Conservation (phyloP, 2,888 invertebrate genomes). For the Drosophila crucigera region DNA sequence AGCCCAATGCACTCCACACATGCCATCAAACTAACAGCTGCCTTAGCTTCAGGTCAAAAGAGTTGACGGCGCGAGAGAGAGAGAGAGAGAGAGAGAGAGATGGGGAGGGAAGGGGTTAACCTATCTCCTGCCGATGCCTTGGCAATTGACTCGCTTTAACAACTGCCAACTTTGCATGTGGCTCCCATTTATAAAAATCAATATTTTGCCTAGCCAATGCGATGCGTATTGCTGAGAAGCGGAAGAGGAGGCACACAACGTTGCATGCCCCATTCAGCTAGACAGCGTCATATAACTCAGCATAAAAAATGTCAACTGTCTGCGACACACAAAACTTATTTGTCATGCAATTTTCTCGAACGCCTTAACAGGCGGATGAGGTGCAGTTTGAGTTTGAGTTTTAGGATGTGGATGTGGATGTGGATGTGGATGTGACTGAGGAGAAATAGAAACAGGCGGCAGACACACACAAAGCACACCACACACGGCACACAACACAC, state of each 20-base stretch:
- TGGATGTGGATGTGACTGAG: slow-evolving; percentile 4
- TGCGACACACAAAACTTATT: slow-evolving; percentile 79
- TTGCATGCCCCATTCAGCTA: slow-evolving; percentile 52
- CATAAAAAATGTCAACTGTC: slow-evolving; percentile 79
- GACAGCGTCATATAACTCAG: slow-evolving; percentile 71
- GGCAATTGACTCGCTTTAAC: slow-evolving; percentile 68
- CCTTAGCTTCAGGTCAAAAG: slow-evolving; percentile 13
- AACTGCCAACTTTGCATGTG: slow-evolving; percentile 77
- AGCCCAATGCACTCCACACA: slow-evolving; percentile 34
- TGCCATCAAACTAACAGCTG: slow-evolving; percentile 35
- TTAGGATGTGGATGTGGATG: background rate
- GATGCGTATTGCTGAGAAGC: slow-evolving; percentile 21
- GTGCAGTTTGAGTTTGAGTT: slow-evolving; percentile 11
- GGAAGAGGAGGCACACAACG: slow-evolving; percentile 14
- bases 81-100: background rate
- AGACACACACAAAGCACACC: background rate
- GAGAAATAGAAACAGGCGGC: slow-evolving; percentile 30
- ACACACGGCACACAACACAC: slow-evolving; percentile 22
- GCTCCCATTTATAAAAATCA: slow-evolving; percentile 74
- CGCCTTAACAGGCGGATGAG: slow-evolving; percentile 66
- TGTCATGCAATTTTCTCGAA: slow-evolving; percentile 77
- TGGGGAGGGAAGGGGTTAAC: background rate
- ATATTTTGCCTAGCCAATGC: slow-evolving; percentile 57
- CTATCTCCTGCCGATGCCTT: slow-evolving; percentile 19
- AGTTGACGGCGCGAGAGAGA: background rate